These are phyloP conservation scores for Megalops cyprinoides DNA, from an alignment of 2,797 vertebrate species.

Conservation along the genomic window DNA sequence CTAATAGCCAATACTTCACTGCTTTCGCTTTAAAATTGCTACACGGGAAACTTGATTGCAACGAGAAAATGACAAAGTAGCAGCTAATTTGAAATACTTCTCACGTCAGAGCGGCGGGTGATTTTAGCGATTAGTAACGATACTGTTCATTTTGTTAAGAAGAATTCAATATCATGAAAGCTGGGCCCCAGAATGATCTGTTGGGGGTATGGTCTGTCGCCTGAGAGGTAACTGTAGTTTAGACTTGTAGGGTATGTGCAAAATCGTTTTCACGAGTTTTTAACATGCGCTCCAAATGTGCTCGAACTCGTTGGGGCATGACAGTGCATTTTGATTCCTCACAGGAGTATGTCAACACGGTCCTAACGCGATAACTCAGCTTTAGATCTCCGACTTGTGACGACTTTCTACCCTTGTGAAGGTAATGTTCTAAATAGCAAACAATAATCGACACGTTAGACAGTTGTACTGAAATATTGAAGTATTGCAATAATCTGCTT, in stretches of 20 bases:
- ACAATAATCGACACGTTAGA: too few species aligned
- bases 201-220: too few species aligned
- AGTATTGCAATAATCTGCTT: too few species aligned
- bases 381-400: too few species aligned
- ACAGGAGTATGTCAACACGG: neutral
- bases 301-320: neutral
- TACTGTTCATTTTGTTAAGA: neutral
- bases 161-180: too few species aligned
- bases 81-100: neutral
- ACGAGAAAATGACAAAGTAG: conserved; percentile 16
- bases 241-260: neutral
- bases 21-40: conserved; percentile 12
- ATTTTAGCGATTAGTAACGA: neutral
- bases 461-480: too few species aligned
- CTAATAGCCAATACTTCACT: conserved; percentile 22
- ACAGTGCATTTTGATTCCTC: neutral
- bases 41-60: conserved; percentile 5
- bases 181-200: too few species aligned
- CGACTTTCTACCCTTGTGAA: too few species aligned
- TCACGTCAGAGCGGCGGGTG: neutral
- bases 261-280: neutral
- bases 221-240: too few species aligned
- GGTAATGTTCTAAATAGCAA: too few species aligned
- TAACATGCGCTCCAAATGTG: neutral
- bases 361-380: too few species aligned